Percentiles rank a stretch among this genome's conserved stretches.
phyloP scores from a whole-genome alignment of 2,113 vertebrate species.

The Otolemur garnettii region DNA sequence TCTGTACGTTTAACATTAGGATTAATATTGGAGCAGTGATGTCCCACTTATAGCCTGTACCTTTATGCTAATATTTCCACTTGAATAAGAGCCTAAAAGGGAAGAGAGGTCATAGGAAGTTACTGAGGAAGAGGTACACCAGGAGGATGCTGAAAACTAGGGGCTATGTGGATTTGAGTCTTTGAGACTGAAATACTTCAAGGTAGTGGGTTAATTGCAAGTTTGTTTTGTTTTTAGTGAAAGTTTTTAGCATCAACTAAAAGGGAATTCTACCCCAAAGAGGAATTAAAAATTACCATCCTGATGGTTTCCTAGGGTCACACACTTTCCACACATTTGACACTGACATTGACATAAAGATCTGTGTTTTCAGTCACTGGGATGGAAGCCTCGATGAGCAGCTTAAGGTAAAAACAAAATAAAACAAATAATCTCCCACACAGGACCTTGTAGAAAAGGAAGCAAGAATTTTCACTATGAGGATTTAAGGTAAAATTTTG shows the following conservation, averaged over 20 bases:
- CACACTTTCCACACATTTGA: neutral
- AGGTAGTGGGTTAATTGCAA: neutral
- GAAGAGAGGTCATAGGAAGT: neutral
- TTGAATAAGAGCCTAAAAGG: neutral
- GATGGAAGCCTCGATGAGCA: neutral
- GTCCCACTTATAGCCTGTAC: neutral
- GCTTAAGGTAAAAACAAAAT: neutral
- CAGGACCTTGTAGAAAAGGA: neutral
- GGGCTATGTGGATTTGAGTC: neutral
- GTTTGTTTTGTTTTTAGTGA: neutral
- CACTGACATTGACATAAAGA: neutral
- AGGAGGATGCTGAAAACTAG: neutral
- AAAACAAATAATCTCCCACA: neutral
- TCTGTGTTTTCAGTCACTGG: neutral
- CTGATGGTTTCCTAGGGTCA: neutral
- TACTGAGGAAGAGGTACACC: neutral
- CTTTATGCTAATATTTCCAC: neutral
- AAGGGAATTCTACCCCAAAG: neutral
- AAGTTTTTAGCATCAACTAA: neutral
- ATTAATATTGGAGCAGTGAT: neutral
- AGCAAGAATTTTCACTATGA: neutral
- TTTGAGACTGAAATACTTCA: neutral
- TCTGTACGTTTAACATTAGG: neutral
- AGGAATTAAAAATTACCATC: neutral
- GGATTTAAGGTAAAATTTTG: neutral